Base-by-base conservation (phyloP, 2,113 vertebrate species). In the Ondatra zibethicus region DNA sequence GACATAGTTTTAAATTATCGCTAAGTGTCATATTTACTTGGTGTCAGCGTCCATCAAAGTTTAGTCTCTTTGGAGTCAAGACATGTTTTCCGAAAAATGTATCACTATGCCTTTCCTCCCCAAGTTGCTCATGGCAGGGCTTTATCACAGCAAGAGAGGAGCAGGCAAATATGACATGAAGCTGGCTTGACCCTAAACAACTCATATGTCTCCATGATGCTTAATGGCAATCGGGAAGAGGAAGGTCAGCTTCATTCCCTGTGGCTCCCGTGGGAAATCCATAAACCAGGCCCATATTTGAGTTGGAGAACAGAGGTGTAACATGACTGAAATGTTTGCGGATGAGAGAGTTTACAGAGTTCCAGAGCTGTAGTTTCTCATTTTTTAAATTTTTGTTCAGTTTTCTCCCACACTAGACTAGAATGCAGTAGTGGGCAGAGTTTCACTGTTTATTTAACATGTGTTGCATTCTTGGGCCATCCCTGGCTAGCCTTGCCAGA, bases 391-490 rank as follows among this genome's bases (percentile, higher is more conserved):
- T 11, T 70, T 63, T 55, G 52, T 52, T 66, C 31, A 66, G 19
- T 33, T 19, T 52, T 55, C 13, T 61, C 92, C 70, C 86, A 66
- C 31, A 75, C 33, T 23, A 45, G 19, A 84, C 52, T 5, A 81
- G 66, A 80, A 88, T 4, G 92, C 10, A 45, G 2, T 29, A 42
- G 39, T 68, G 9, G 87, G 61, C 29, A 88, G 36, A 92, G 94
- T 92, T 73, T 55, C 45, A 63, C 84, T 39, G 82, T 76, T 96
- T 96, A 68, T 96, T 91, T 92, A 88, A 61, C 42, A 92, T 89
- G 25, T 19, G 78, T 94, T 12, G 39, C 25, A 73, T 88, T 89
- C 72, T 92, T 94, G 92, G 85, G 61, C 82, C 21, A 73, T 82
- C 68, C 88, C 86, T 88, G 47, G 85, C 92, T 80, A 50, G 33